Evolutionary conservation across 2,888 invertebrate genomes (phyloP), one percentile per base, ranked within the genome.

Genomic region (Pyrocoelia pectoralis): DNA sequence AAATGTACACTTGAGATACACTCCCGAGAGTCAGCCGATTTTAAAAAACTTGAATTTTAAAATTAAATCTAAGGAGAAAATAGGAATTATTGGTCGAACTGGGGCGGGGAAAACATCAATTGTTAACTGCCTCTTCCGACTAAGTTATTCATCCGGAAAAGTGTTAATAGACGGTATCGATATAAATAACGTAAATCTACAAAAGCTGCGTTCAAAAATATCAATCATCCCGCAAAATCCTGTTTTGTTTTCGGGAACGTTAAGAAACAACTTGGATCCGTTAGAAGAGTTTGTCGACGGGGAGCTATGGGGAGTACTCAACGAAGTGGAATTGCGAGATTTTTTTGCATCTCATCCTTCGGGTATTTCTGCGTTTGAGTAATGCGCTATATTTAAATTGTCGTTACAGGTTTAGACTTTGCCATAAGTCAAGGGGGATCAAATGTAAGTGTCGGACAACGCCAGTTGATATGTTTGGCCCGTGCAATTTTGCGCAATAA

Each of bases 251-350:
- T 91, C 93, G 0, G 96, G 95, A 48, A 91, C 93, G 1, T 85
- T 97, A 83, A 84, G 97, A 1, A 90, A 90, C 75, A 97, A 97
- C 82, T 84, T 97, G 62, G 96, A 97, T 83, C 96, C 96, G 0
- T 95, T 96, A 78, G 88, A 91, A 67, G 88, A 90, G 74, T 92
- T 90, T 75, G 84, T 87, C 0, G 96, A 96, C 73, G 85, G 86
- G 10, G 86, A 89, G 60, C 81, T 97, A 1, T 96, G 96, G 95
- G 85, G 87, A 65, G 94, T 93, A 0, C 81, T 97, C 15, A 93
- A 94, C 70, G 92, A 95, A 81, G 91, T 92, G 51, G 89, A 92
- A 75, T 75, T 95, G 24, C 94, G 93, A 74, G 88, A 88, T 51
- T 86, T 87, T 0, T 86, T 93, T 33, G 78, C 81, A 63, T 90